Percentiles rank a stretch among this genome's conserved stretches.
These are phyloP conservation scores for Geococcyx californianus DNA, from an alignment of 2,113 vertebrate species.

Conservation along the genomic window DNA sequence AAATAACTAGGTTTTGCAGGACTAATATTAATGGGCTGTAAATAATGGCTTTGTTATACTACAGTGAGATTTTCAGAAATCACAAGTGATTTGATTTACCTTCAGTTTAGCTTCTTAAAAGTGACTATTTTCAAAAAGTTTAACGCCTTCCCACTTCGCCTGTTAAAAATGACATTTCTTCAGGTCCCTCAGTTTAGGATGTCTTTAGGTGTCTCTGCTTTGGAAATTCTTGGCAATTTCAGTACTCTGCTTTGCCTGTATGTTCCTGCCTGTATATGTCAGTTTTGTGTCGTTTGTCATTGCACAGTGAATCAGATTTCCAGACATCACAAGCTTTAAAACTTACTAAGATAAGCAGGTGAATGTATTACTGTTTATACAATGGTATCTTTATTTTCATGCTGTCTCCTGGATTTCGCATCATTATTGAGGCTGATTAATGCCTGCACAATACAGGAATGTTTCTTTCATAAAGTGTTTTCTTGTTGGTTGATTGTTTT, in stretches of 20 bases:
- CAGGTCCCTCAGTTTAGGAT: neutral
- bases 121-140: neutral
- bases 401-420: neutral
- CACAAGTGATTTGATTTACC: neutral
- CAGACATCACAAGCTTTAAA: neutral
- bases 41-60: neutral
- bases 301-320: neutral
- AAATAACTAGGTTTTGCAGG: neutral
- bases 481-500: neutral
- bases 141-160: neutral
- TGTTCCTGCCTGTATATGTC: neutral
- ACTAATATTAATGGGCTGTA: neutral
- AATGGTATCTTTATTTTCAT: neutral
- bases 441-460: neutral
- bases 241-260: neutral
- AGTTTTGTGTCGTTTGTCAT: neutral
- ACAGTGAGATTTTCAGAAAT: neutral
- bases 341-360: neutral
- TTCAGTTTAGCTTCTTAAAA: neutral
- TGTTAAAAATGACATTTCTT: neutral
- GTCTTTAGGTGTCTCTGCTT: neutral
- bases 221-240: neutral
- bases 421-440: neutral
- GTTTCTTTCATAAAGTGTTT: neutral
- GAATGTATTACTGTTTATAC: neutral